Evolutionary conservation across 2,113 vertebrate genomes (phyloP).

Genomic region (Aldabrachelys gigantea): DNA sequence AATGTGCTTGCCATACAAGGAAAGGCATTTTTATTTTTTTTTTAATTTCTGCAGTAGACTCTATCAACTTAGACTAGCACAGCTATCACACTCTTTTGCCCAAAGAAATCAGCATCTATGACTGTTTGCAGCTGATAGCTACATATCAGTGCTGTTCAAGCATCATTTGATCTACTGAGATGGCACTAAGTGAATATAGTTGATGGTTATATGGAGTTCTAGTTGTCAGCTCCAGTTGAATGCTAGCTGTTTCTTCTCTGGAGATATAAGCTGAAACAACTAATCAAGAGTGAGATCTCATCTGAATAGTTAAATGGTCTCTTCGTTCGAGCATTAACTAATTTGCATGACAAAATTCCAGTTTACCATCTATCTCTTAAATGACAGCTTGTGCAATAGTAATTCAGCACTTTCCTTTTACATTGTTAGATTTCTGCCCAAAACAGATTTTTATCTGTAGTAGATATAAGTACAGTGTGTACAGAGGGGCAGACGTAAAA

Average conservation of each 20-base stretch:
- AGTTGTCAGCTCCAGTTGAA: slow-evolving; percentile 61
- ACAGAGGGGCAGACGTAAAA: slow-evolving; percentile 37
- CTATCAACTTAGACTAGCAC: slow-evolving; percentile 39
- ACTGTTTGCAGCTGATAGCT: slow-evolving; percentile 75
- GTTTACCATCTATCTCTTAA: slow-evolving; percentile 66
- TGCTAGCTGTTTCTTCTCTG: slow-evolving; percentile 66
- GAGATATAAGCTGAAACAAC: slow-evolving; percentile 68
- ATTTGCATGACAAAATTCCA: slow-evolving; percentile 73
- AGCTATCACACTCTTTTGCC: slow-evolving; percentile 38
- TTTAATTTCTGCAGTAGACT: slow-evolving; percentile 43
- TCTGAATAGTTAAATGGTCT: slow-evolving; percentile 71
- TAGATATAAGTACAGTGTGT: slow-evolving; percentile 52
- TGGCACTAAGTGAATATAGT: slow-evolving; percentile 55
- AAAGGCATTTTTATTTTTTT: slow-evolving; percentile 23
- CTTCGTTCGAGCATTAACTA: slow-evolving; percentile 69
- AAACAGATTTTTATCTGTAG: slow-evolving; percentile 23
- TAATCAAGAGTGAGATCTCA: slow-evolving; percentile 63
- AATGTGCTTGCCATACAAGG: slow-evolving; percentile 34
- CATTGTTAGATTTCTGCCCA: neutral
- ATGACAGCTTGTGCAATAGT: slow-evolving; percentile 67
- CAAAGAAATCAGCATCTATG: slow-evolving; percentile 58
- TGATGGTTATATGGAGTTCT: slow-evolving; percentile 54
- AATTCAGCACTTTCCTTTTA: slow-evolving; percentile 56
- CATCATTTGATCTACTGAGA: slow-evolving; percentile 67
- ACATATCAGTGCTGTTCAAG: slow-evolving; percentile 67